These are phyloP conservation scores for Oxyura jamaicensis DNA, from an alignment of 2,113 vertebrate species.

Conservation along the genomic window DNA sequence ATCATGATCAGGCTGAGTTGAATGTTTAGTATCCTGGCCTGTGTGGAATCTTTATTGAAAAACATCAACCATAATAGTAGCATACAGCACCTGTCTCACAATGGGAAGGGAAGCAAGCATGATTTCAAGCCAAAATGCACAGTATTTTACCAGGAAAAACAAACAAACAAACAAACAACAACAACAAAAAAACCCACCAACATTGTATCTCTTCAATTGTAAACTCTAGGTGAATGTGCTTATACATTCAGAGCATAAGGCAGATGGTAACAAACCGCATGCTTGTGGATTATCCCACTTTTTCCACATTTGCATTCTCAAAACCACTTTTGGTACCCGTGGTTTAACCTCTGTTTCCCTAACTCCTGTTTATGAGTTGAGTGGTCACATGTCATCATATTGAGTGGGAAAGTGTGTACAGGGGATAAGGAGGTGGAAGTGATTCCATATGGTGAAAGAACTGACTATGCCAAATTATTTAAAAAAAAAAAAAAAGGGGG, in stretches of 20 bases:
- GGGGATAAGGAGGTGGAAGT: conserved; percentile 65
- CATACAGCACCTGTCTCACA: conserved; percentile 11
- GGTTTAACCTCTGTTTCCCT: conserved; percentile 82
- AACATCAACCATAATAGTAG: conserved; percentile 39
- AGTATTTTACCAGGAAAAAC: conserved; percentile 29
- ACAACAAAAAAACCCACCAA: neutral
- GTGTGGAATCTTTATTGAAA: conserved; percentile 20
- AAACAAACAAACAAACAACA: neutral
- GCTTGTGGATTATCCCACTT: conserved; percentile 78
- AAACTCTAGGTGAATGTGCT: conserved; percentile 40
- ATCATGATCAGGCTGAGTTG: neutral
- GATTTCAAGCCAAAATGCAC: conserved; percentile 43
- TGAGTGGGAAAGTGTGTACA: conserved; percentile 73
- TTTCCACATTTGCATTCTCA: conserved; percentile 75
- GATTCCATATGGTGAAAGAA: conserved; percentile 60
- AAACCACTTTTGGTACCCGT: conserved; percentile 74
- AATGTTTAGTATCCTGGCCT: neutral
- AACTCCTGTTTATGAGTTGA: conserved; percentile 77
- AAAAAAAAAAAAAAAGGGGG: conserved; percentile 30
- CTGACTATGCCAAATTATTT: conserved; percentile 10
- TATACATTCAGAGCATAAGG: conserved; percentile 50
- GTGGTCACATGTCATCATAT: conserved; percentile 75
- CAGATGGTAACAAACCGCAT: conserved; percentile 76
- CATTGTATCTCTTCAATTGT: conserved; percentile 34
- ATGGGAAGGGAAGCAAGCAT: neutral